phyloP scores from a whole-genome alignment of 2,888 invertebrate genomes.

The Pyrocoelia pectoralis region DNA sequence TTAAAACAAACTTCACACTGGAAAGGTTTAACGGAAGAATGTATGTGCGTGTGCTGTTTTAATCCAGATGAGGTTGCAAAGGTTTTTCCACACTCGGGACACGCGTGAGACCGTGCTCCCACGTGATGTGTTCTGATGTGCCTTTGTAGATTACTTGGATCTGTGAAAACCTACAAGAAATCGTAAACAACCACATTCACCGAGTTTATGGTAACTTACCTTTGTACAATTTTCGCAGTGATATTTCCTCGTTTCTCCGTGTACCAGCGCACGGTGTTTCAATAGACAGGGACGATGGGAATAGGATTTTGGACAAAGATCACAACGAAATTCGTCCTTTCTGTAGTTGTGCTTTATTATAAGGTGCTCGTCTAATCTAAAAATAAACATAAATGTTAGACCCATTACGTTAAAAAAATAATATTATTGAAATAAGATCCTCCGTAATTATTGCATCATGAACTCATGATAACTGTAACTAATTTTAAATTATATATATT shows the following conservation, averaged over 20 bases:
- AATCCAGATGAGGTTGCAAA: conserved; percentile 97
- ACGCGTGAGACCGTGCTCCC: conserved; percentile 95
- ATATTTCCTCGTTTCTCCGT: conserved; percentile 85
- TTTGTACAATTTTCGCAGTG: conserved; percentile 93
- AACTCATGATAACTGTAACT: too few relatives aligned
- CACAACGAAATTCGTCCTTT: conserved; percentile 81
- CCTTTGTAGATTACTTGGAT: conserved; percentile 95
- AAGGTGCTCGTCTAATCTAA: conserved; percentile 85
- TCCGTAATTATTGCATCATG: too few relatives aligned
- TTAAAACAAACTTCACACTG: conserved; percentile 97
- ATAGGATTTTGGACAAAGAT: conserved; percentile 84
- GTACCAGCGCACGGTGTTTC: conserved; percentile 82
- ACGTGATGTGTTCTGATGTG: conserved; percentile 96
- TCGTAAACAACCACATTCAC: neutral
- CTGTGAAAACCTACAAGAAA: conserved; percentile 86
- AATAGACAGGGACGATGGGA: conserved; percentile 82
- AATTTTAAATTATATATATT: too few relatives aligned
- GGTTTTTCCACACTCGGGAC: conserved; percentile 98
- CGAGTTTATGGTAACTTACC: conserved; percentile 63
- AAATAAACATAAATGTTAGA: too few relatives aligned
- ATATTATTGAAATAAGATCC: too few relatives aligned
- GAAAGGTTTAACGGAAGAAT: conserved; percentile 97
- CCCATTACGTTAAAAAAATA: neutral
- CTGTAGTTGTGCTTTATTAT: conserved; percentile 81
- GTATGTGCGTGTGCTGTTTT: conserved; percentile 99